A percentile compares a stretch with the other conserved stretches of the same genome.
Conservation (phyloP, 2,113 vertebrate species). For the Sarotherodon lohbergeri region DNA sequence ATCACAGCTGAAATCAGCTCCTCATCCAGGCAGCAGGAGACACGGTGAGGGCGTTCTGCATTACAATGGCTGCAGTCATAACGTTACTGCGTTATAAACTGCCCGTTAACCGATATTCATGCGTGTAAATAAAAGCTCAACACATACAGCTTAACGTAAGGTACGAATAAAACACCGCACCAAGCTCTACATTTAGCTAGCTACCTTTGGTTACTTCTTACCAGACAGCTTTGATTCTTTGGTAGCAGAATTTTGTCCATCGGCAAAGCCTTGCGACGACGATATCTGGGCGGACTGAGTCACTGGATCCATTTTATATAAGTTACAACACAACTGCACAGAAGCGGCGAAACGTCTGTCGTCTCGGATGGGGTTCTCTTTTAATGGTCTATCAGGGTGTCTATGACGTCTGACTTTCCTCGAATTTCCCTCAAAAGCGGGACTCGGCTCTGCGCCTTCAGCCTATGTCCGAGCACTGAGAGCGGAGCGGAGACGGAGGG, state of each 20-base stretch:
- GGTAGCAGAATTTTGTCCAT: slow-evolving; percentile 68
- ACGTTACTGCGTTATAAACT: not conserved
- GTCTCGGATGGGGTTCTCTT: not conserved
- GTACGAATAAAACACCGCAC: not conserved
- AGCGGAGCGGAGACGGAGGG: slow-evolving; percentile 6
- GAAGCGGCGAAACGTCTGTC: not conserved
- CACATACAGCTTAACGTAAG: not conserved
- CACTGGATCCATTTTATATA: slow-evolving; percentile 71
- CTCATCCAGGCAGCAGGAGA: not conserved
- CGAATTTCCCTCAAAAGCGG: slow-evolving; percentile 18
- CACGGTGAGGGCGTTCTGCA: not conserved
- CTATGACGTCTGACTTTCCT: slow-evolving; percentile 19
- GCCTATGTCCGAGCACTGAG: slow-evolving; percentile 22
- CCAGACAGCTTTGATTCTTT: slow-evolving; percentile 74
- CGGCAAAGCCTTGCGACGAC: slow-evolving; percentile 72
- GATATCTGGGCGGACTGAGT: slow-evolving; percentile 76
- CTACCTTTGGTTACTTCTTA: slow-evolving; percentile 44
- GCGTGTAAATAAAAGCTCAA: not conserved
- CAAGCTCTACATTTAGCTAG: rapidly evolving
- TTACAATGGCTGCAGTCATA: not conserved
- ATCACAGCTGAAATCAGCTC: not conserved
- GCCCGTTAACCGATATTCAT: not conserved
- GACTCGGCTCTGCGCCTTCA: slow-evolving; percentile 22
- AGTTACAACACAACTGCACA: slow-evolving; percentile 4
- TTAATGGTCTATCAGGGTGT: not conserved